These are phyloP conservation scores for Sylvilagus bachmani DNA, from an alignment of 2,113 vertebrate species.

Conservation along the genomic window DNA sequence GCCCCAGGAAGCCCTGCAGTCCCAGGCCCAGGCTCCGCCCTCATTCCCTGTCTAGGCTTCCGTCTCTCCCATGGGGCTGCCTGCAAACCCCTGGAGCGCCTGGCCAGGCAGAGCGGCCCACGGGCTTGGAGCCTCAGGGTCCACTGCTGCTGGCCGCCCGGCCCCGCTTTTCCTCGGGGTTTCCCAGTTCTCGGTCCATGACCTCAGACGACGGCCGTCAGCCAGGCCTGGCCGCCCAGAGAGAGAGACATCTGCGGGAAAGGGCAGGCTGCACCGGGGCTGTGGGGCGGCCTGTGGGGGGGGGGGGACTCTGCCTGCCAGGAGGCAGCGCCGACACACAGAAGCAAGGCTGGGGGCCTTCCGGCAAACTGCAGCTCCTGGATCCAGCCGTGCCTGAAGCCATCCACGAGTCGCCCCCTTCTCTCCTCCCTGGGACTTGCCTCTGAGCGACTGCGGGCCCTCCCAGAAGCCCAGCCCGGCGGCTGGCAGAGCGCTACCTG, in stretches of 20 bases:
- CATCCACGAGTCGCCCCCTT: rapidly evolving
- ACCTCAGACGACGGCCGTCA: neutral
- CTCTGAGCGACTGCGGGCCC: neutral
- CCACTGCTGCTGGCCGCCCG: neutral
- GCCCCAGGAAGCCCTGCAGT: rapidly evolving
- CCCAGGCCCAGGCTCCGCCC: neutral
- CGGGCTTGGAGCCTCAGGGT: rapidly evolving
- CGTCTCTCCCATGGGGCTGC: neutral
- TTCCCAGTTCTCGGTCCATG: neutral
- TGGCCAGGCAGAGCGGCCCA: neutral
- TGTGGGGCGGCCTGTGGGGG: neutral
- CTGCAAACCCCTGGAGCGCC: rapidly evolving
- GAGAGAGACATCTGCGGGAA: too few relatives aligned
- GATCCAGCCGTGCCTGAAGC: conserved; percentile 13
- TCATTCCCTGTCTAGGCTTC: rapidly evolving
- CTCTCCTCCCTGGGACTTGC: too few relatives aligned
- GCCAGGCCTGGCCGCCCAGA: neutral
- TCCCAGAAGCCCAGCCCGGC: rapidly evolving
- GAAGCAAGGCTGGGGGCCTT: neutral
- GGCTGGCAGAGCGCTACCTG: conserved; percentile 89
- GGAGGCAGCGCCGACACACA: rapidly evolving
- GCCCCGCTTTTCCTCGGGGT: neutral
- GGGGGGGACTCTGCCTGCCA: too few relatives aligned
- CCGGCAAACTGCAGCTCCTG: neutral
- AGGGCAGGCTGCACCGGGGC: neutral